phyloP scores from a whole-genome alignment of 2,113 vertebrate species.

The Callopanchax toddi region DNA sequence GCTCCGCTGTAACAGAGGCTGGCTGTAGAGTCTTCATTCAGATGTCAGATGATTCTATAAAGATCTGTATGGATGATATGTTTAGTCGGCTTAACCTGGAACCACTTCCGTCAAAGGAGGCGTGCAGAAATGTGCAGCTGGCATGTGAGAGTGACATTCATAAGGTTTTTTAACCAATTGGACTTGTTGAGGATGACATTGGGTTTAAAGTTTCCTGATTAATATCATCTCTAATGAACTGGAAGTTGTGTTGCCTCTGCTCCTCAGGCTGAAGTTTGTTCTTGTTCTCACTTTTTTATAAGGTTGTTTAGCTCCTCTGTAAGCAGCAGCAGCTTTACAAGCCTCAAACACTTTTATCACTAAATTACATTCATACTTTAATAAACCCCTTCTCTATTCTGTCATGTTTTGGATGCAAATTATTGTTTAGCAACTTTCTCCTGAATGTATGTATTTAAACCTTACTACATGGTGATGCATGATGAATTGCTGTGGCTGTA shows the following conservation, averaged over 20 bases:
- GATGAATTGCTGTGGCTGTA: not conserved
- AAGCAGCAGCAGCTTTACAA: not conserved
- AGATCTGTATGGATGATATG: not conserved
- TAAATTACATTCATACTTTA: not conserved
- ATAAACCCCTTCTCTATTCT: not conserved
- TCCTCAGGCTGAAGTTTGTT: not conserved
- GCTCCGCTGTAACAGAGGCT: not conserved
- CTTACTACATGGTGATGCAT: no score
- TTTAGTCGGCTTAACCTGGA: not conserved
- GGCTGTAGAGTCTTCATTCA: not conserved
- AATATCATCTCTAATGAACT: slow-evolving; percentile 1
- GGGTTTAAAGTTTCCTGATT: not conserved
- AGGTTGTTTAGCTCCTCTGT: not conserved
- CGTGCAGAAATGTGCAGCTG: no score
- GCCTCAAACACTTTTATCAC: not conserved
- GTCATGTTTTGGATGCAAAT: not conserved
- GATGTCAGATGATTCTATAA: not conserved
- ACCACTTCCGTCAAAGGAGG: no score
- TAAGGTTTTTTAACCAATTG: no score
- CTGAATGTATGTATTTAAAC: not conserved
- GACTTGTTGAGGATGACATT: slow-evolving; percentile 3
- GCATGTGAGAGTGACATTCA: no score
- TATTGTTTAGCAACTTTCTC: not conserved
- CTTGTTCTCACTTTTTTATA: not conserved
- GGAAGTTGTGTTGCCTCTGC: no score